Base-by-base conservation (phyloP, 2,797 vertebrate species). In the Clamator glandarius region DNA sequence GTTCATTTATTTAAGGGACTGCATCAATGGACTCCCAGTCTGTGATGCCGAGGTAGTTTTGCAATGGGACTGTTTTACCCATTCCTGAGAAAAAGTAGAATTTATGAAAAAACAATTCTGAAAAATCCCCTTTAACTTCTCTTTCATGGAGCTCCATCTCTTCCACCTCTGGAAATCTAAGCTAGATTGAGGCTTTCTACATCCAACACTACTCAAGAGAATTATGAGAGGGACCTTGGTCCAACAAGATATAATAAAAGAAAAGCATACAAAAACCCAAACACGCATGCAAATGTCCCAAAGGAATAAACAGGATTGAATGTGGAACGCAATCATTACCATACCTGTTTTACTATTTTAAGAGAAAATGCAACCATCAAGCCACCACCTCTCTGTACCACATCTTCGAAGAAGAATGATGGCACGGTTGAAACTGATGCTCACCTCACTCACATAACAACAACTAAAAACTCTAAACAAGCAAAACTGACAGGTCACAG, bases 401-500 rank as follows among this genome's bases (percentile, higher is more conserved):
- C 0, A 0, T 26, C 29, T 81, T 55, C 29, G 4, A 19, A 73
- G 51, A 31, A 12, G n/a, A n/a, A n/a, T 4, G 7, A 19, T 5
- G 3, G 20, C 39, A 41, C 0, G 1, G 19, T 31, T 7, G 42
- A 58, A 86, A 70, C 6, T 25, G 31, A 36, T 9, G 41, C 36
- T 48, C 81, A 31, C 0, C 0, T 35, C 69, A 25, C 50, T 28
- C 33, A 3, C 0, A 0, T 9, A 39, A 39, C 39, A 12, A 39
- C 39, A 39, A 79, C 12, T 33, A 25, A 36, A 25, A 54, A 18
- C 18, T n/a, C 59, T n/a, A 44, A 44, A 41, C 29, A 35, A 62
- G 52, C 29, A 82, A 79, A 85, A 23, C 19, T 15, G 24, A 9
- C 17, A 51, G 25, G 9, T 63, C 29, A 26, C 79, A 84, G 17